Evolutionary conservation across 2,113 vertebrate species (phyloP).

Genomic region (Psammodynastes pulverulentus): DNA sequence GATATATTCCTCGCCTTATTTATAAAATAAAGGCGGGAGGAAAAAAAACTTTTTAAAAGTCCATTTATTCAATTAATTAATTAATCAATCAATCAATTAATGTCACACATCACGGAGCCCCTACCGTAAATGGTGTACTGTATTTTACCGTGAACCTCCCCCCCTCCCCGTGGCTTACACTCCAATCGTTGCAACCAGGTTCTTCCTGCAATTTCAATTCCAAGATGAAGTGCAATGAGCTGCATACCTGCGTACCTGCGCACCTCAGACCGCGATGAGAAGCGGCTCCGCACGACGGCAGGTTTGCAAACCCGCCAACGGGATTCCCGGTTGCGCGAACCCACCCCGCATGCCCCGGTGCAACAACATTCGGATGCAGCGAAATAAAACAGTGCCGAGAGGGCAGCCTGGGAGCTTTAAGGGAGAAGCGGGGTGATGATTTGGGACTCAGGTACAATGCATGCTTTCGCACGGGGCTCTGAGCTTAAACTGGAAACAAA

Average conservation of each 20-base stretch:
- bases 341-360: background rate
- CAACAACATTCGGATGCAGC: background rate
- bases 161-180: background rate
- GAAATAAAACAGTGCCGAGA: background rate
- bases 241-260: background rate
- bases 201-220: background rate
- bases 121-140: background rate
- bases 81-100: too few relatives aligned
- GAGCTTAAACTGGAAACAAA: background rate
- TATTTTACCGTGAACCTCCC: background rate
- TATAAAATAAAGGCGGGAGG: background rate
- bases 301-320: background rate
- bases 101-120: background rate
- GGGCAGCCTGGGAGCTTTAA: background rate
- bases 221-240: background rate
- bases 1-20: background rate
- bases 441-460: background rate
- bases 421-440: background rate
- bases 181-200: background rate
- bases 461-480: background rate
- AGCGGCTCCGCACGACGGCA: background rate
- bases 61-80: background rate
- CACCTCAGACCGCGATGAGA: background rate
- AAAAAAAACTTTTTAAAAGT: background rate
- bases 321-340: background rate